Evolutionary conservation across 2,888 invertebrate genomes (phyloP).

Genomic region (Spodoptera picta): DNA sequence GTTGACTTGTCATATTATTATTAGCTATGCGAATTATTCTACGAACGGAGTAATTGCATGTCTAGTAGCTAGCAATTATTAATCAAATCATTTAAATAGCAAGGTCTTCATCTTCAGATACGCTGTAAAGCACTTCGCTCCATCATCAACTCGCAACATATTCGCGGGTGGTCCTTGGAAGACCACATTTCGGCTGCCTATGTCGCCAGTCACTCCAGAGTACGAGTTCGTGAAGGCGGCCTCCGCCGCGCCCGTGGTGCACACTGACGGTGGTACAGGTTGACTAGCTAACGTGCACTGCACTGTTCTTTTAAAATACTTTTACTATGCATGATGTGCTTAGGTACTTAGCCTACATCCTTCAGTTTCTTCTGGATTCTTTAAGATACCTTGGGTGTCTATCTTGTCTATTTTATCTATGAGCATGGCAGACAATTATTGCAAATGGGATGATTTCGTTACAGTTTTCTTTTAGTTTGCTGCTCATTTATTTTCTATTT

Average conservation of each 20-base stretch:
- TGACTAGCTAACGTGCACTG: conserved; percentile 69
- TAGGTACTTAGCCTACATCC: too few species aligned
- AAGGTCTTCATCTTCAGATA: conserved; percentile 66
- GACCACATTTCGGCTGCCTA: conserved; percentile 68
- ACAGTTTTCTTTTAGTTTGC: too few species aligned
- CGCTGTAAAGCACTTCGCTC: conserved; percentile 71
- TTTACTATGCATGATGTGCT: neutral
- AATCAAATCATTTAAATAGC: neutral
- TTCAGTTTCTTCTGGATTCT: too few species aligned
- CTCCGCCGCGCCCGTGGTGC: conserved; percentile 66
- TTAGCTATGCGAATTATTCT: too few species aligned
- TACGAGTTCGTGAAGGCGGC: conserved; percentile 79
- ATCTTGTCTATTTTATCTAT: too few species aligned
- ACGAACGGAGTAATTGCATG: too few species aligned
- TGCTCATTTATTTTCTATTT: too few species aligned
- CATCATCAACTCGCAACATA: conserved; percentile 66
- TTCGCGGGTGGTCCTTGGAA: conserved; percentile 72
- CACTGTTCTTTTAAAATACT: conserved; percentile 57
- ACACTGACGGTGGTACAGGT: conserved; percentile 81
- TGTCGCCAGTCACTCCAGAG: conserved; percentile 64
- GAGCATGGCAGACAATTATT: too few species aligned
- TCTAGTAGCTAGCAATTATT: too few species aligned
- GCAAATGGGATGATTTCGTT: too few species aligned
- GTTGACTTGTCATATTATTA: too few species aligned
- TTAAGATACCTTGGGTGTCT: too few species aligned